Percentiles rank a stretch among this genome's conserved stretches.
Evolutionary conservation across 2,797 vertebrate genomes (phyloP).

Genomic region (Pagetopsis macropterus): DNA sequence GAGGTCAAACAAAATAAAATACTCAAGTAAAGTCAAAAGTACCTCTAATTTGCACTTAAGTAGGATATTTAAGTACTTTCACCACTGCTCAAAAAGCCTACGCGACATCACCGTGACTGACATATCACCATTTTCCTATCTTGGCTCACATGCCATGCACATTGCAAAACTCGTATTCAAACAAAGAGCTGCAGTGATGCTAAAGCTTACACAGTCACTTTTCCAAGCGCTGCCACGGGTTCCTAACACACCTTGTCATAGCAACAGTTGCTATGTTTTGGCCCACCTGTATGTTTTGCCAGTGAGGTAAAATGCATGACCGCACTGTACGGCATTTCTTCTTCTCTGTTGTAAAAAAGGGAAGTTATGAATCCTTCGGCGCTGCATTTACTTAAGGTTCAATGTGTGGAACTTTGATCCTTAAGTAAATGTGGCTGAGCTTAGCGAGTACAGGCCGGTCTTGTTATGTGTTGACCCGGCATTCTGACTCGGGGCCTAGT

Average conservation of each 20-base stretch:
- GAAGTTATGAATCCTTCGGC: slow-evolving; percentile 11
- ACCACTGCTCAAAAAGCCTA: slow-evolving; percentile 13
- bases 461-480: slow-evolving; percentile 29
- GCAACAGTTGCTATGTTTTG: slow-evolving; percentile 78
- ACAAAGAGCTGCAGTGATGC: slow-evolving; percentile 63
- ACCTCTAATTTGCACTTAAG: no score
- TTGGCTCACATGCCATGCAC: slow-evolving; percentile 26
- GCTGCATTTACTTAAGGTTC: neutral
- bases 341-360: slow-evolving; percentile 7
- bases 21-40: no score
- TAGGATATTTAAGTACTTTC: no score
- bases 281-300: slow-evolving; percentile 59
- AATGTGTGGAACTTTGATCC: slow-evolving; percentile 38
- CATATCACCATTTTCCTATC: slow-evolving; percentile 49
- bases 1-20: no score
- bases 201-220: slow-evolving; percentile 42
- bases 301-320: slow-evolving; percentile 40
- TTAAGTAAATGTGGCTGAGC: slow-evolving; percentile 47
- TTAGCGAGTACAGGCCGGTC: slow-evolving; percentile 22
- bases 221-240: slow-evolving; percentile 35
- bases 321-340: slow-evolving; percentile 47
- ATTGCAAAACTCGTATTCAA: slow-evolving; percentile 55
- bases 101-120: slow-evolving; percentile 42
- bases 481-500: slow-evolving; percentile 16
- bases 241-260: slow-evolving; percentile 63